phyloP scores from a whole-genome alignment of 2,113 vertebrate species.

The Rhegmatorhina hoffmannsi region DNA sequence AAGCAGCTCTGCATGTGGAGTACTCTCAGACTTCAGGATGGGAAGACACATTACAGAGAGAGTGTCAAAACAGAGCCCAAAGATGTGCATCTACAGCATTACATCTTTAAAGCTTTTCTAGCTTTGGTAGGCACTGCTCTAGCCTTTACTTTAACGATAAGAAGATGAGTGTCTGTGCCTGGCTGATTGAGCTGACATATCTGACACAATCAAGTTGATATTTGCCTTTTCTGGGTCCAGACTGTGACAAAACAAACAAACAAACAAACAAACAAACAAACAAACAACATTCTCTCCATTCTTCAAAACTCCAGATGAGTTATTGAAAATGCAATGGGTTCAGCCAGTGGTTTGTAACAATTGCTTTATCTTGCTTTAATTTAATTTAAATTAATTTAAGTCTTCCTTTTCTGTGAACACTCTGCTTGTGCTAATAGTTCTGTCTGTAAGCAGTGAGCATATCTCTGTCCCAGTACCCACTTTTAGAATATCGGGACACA shows the following conservation, averaged over 20 bases:
- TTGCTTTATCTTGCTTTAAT: background rate
- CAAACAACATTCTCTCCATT: background rate
- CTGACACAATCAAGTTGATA: background rate
- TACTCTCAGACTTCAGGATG: background rate
- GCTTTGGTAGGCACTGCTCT: background rate
- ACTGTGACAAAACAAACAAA: background rate
- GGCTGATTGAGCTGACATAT: background rate
- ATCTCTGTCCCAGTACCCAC: background rate
- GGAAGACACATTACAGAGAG: background rate
- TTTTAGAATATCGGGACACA: background rate
- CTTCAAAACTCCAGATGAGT: background rate
- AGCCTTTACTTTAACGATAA: background rate
- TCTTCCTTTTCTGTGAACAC: background rate
- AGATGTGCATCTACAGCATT: background rate
- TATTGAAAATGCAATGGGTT: background rate
- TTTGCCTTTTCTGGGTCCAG: background rate
- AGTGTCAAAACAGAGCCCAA: background rate
- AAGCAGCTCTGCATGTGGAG: background rate
- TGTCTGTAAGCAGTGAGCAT: background rate
- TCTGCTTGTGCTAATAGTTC: background rate
- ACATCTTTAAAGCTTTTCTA: background rate
- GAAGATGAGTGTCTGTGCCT: background rate
- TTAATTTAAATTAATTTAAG: background rate
- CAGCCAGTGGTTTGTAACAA: background rate
- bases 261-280: background rate